Evolutionary conservation across 2,888 invertebrate species (phyloP).

Genomic region (Blera fallax): DNA sequence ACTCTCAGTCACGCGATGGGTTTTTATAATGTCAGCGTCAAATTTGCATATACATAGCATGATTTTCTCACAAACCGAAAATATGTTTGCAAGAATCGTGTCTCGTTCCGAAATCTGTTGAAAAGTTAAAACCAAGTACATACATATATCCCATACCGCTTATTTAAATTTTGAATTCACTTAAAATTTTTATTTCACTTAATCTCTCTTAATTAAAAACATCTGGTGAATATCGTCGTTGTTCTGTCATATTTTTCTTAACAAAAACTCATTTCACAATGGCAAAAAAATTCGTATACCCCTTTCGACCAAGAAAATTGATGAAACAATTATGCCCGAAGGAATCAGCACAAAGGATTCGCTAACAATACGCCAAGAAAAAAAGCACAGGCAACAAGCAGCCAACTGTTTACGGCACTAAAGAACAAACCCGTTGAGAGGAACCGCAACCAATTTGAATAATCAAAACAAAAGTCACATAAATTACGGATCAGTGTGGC

Average conservation of each 20-base stretch:
- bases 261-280: not conserved
- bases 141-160: too few relatives aligned
- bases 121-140: not conserved
- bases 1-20: too few relatives aligned
- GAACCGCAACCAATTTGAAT: slow-evolving; percentile 55
- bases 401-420: slow-evolving; percentile 13
- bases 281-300: not conserved
- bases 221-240: slow-evolving; percentile 1
- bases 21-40: not conserved
- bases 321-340: slow-evolving; percentile 33
- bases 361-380: slow-evolving; percentile 14
- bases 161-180: not conserved
- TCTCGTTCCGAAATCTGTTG: not conserved
- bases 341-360: slow-evolving; percentile 11
- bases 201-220: slow-evolving; percentile 30
- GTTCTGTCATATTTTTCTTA: not conserved
- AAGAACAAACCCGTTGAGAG: slow-evolving; percentile 9
- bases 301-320: not conserved
- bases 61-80: not conserved
- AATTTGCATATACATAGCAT: slow-evolving; percentile 9
- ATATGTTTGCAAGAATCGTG: not conserved
- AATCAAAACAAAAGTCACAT: slow-evolving; percentile 60
- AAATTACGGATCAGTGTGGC: slow-evolving; percentile 50
- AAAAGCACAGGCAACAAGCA: slow-evolving; percentile 15
- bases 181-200: not conserved